Evolutionary conservation across 1,140 invertebrate genomes (phyloP).

Genomic region (Onthophagus taurus): DNA sequence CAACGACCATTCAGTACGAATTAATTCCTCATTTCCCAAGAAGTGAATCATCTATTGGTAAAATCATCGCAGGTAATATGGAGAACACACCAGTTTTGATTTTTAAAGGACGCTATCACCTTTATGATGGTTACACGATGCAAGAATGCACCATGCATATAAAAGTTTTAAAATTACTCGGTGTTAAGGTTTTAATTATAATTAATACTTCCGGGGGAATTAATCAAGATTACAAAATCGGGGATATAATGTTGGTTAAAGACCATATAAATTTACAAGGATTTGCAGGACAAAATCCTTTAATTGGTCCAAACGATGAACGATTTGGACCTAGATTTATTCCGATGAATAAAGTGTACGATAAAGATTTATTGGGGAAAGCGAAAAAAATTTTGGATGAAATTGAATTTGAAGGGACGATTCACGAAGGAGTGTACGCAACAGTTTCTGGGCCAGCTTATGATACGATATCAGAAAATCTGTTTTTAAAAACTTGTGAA

Average conservation of each 20-base stretch:
- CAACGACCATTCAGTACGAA: too few species aligned
- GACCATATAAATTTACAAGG: slow-evolving; percentile 92
- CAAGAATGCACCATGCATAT: slow-evolving; percentile 88
- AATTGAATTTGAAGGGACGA: slow-evolving; percentile 55
- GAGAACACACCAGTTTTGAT: slow-evolving; percentile 70
- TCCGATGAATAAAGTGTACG: slow-evolving; percentile 79
- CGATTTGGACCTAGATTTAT: slow-evolving; percentile 85
- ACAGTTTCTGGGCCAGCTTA: slow-evolving; percentile 86
- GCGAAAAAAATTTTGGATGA: slow-evolving; percentile 60
- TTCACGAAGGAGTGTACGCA: slow-evolving; percentile 82
- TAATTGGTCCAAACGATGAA: slow-evolving; percentile 86
- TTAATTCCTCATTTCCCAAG: too few species aligned
- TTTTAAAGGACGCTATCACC: slow-evolving; percentile 91
- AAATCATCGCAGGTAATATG: too few species aligned
- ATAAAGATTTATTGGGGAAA: slow-evolving; percentile 56
- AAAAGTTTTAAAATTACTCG: slow-evolving; percentile 86
- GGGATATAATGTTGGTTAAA: slow-evolving; percentile 92
- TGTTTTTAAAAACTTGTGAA: slow-evolving; percentile 68
- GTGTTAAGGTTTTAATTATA: slow-evolving; percentile 74
- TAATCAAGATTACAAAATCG: slow-evolving; percentile 74
- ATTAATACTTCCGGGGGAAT: slow-evolving; percentile 94
- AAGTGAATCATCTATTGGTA: too few species aligned
- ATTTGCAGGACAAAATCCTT: slow-evolving; percentile 81
- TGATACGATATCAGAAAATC: slow-evolving; percentile 85
- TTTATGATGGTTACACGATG: slow-evolving; percentile 88